Percentiles rank a stretch among this genome's conserved stretches.
These are phyloP conservation scores for Drosophila truncata DNA, from an alignment of 1,140 invertebrate genomes.

Conservation along the genomic window DNA sequence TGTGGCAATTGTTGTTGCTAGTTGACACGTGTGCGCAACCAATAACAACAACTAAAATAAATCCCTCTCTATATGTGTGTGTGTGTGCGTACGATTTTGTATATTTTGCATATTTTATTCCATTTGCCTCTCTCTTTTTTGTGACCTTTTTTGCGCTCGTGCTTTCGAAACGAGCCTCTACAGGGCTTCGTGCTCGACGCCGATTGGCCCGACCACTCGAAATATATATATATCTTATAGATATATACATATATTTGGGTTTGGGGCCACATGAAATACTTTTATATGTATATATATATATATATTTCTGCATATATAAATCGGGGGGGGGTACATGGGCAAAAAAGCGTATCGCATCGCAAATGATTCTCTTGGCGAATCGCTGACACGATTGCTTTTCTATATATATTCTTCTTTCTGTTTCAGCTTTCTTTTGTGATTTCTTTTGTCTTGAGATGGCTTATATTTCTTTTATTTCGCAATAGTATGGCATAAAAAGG, in stretches of 20 bases:
- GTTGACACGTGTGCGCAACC: slow-evolving; percentile 67
- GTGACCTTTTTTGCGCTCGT: slow-evolving; percentile 66
- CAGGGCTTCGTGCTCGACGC: slow-evolving; percentile 71
- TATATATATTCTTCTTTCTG: neutral
- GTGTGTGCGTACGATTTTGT: slow-evolving; percentile 57
- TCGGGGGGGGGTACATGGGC: slow-evolving; percentile 28
- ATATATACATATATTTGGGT: slow-evolving; percentile 34
- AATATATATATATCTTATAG: slow-evolving; percentile 67
- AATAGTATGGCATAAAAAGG: neutral
- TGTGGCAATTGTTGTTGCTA: slow-evolving; percentile 52
- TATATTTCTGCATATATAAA: slow-evolving; percentile 55
- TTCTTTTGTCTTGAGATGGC: slow-evolving; percentile 7
- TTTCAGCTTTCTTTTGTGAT: neutral
- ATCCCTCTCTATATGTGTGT: slow-evolving; percentile 24
- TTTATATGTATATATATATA: slow-evolving; percentile 68
- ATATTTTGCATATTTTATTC: slow-evolving; percentile 82
- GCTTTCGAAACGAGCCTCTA: slow-evolving; percentile 48
- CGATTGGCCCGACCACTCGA: slow-evolving; percentile 63
- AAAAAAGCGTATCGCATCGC: slow-evolving; percentile 41
- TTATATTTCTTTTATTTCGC: neutral
- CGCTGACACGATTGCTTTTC: slow-evolving; percentile 10
- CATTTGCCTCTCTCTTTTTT: slow-evolving; percentile 71
- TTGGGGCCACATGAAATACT: slow-evolving; percentile 39
- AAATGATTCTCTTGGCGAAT: slow-evolving; percentile 33
- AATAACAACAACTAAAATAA: slow-evolving; percentile 81